Evolutionary conservation across 2,888 invertebrate genomes (phyloP).

Genomic region (Synanthedon tipuliformis): DNA sequence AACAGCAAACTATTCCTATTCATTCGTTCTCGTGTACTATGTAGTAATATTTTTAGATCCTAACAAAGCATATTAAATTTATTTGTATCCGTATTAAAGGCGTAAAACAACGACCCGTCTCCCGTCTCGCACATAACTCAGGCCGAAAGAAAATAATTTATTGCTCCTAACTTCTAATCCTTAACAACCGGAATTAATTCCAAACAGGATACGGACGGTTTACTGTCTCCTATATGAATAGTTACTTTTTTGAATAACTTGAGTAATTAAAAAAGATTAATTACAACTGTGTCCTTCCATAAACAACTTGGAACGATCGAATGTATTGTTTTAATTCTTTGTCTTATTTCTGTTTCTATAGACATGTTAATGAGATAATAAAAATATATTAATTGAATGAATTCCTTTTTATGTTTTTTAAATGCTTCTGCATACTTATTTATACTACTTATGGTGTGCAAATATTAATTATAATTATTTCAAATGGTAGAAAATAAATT

Average conservation of each 20-base stretch:
- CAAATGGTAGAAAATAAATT: too few relatives aligned
- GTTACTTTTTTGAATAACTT: slow-evolving; percentile 38
- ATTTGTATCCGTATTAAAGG: slow-evolving; percentile 39
- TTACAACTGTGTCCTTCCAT: background rate
- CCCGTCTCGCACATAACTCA: slow-evolving; percentile 42
- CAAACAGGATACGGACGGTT: slow-evolving; percentile 45
- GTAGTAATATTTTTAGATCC: background rate
- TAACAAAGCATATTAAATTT: slow-evolving; percentile 10
- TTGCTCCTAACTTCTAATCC: slow-evolving; percentile 29
- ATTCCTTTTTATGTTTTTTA: background rate
- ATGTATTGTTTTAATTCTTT: too few relatives aligned
- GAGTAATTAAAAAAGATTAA: slow-evolving; percentile 23
- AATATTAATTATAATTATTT: too few relatives aligned
- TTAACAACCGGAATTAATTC: slow-evolving; percentile 40
- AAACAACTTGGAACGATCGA: background rate
- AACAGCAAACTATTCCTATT: too few relatives aligned
- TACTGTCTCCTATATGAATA: slow-evolving; percentile 32
- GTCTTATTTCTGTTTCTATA: too few relatives aligned
- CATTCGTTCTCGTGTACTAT: too few relatives aligned
- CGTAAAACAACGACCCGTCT: slow-evolving; percentile 49
- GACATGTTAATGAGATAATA: too few relatives aligned
- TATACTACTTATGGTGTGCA: too few relatives aligned
- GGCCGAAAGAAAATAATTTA: slow-evolving; percentile 55
- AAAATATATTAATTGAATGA: too few relatives aligned
- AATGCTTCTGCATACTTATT: too few relatives aligned